phyloP scores from a whole-genome alignment of 2,113 vertebrate species.

The Neotoma lepida region DNA sequence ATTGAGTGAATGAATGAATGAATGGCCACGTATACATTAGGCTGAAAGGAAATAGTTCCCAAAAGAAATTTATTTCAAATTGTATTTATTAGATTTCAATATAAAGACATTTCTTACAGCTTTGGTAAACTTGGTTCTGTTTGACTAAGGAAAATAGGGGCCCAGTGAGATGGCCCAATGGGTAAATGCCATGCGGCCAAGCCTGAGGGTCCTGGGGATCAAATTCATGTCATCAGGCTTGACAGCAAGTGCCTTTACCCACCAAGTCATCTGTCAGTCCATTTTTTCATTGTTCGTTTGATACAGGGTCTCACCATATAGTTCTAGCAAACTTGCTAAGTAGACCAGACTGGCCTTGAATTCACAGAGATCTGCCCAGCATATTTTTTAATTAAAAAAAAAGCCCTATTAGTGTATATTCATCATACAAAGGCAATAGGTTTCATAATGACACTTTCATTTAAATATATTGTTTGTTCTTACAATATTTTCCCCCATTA shows the following conservation, averaged over 20 bases:
- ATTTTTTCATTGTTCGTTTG: not conserved
- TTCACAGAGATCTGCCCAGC: not conserved
- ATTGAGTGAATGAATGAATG: not conserved
- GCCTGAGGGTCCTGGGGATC: not conserved
- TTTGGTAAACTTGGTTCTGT: conserved; percentile 35
- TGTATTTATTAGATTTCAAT: conserved; percentile 28
- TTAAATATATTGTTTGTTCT: no score
- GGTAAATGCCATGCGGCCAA: not conserved
- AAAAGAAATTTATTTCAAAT: not conserved
- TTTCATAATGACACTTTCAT: not conserved
- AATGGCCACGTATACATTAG: not conserved
- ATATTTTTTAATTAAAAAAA: conserved; percentile 31
- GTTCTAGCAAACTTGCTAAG: not conserved
- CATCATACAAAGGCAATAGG: not conserved
- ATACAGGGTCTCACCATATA: not conserved
- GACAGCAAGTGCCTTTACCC: not conserved
- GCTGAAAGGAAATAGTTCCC: conserved; percentile 36
- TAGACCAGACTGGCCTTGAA: not conserved
- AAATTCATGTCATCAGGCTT: not conserved
- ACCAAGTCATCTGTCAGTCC: not conserved
- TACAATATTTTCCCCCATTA: no score
- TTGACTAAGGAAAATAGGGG: conserved; percentile 34
- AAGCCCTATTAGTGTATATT: not conserved
- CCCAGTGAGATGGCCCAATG: not conserved
- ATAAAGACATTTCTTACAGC: not conserved